Conservation (phyloP, 2,888 invertebrate genomes). For the Helobdella robusta region DNA sequence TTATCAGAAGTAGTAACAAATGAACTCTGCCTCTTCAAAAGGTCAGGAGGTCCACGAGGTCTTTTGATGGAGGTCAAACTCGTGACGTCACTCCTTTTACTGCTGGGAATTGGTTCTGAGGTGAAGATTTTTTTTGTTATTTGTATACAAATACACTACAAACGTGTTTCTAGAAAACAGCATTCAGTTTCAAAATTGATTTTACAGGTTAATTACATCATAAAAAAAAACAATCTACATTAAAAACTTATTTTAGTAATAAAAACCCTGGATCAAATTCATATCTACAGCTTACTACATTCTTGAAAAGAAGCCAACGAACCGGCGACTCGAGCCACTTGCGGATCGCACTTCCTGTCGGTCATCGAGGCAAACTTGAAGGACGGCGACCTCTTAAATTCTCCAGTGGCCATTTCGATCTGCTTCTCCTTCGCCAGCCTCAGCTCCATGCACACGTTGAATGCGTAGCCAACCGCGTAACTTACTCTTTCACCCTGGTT, state of each 20-base stretch:
- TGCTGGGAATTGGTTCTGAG: too few relatives aligned
- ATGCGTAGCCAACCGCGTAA: conserved; percentile 98
- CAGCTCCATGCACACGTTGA: conserved; percentile 90
- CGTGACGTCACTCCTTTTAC: too few relatives aligned
- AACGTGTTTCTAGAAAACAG: too few relatives aligned
- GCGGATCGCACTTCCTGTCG: conserved; percentile 63
- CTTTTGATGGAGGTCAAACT: conserved; percentile 50
- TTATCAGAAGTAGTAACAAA: conserved; percentile 52
- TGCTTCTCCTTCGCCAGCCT: conserved; percentile 96
- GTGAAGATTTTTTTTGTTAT: too few relatives aligned
- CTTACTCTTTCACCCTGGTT: conserved; percentile 82
- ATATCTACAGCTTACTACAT: background rate
- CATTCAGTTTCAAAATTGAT: too few relatives aligned
- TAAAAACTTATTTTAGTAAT: background rate
- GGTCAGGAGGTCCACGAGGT: conserved; percentile 85
- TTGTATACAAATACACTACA: too few relatives aligned
- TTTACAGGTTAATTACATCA: background rate
- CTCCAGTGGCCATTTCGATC: conserved; percentile 49
- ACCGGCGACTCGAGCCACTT: conserved; percentile 44
- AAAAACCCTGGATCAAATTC: background rate
- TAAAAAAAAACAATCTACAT: background rate
- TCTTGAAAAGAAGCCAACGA: too few relatives aligned
- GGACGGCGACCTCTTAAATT: conserved; percentile 83
- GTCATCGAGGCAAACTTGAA: conserved; percentile 71
- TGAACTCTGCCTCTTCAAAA: conserved; percentile 87